These are phyloP conservation scores for Todus mexicanus DNA, from an alignment of 2,797 vertebrate species.

Conservation along the genomic window DNA sequence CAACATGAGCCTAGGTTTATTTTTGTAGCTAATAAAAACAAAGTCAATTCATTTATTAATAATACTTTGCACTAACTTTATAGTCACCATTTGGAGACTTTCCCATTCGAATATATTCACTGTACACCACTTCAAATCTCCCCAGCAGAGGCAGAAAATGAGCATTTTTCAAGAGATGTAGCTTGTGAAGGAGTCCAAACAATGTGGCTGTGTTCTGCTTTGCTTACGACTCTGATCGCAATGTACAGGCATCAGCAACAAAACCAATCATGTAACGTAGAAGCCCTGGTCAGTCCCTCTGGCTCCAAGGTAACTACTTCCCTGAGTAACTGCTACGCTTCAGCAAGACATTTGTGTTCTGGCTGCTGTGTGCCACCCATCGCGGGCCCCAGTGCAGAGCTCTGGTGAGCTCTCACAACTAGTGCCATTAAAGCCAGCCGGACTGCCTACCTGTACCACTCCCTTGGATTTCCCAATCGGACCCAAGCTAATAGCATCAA, in stretches of 20 bases:
- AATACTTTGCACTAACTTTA: not conserved
- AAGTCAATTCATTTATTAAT: slow-evolving; percentile 38
- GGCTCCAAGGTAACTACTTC: not conserved
- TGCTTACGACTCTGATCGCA: not conserved
- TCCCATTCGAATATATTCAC: not conserved
- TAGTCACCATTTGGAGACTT: not conserved
- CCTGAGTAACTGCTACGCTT: not conserved
- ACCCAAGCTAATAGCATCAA: not conserved
- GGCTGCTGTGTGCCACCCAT: not conserved
- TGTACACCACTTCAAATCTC: not conserved
- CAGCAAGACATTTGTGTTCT: not conserved
- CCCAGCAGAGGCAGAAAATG: not conserved
- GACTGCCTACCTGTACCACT: not conserved
- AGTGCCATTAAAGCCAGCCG: not conserved
- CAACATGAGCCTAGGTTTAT: slow-evolving; percentile 7
- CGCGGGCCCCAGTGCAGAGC: not conserved
- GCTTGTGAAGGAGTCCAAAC: not conserved
- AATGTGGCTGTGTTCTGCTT: not conserved
- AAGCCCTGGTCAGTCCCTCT: not conserved
- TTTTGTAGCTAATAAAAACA: slow-evolving; percentile 35
- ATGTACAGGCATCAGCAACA: not conserved
- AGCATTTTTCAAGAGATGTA: not conserved
- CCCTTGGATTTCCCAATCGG: not conserved
- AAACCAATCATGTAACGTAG: rapidly evolving
- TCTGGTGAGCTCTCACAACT: not conserved